phyloP scores from a whole-genome alignment of 2,888 invertebrate species.

The Chaitophorus viminalis region DNA sequence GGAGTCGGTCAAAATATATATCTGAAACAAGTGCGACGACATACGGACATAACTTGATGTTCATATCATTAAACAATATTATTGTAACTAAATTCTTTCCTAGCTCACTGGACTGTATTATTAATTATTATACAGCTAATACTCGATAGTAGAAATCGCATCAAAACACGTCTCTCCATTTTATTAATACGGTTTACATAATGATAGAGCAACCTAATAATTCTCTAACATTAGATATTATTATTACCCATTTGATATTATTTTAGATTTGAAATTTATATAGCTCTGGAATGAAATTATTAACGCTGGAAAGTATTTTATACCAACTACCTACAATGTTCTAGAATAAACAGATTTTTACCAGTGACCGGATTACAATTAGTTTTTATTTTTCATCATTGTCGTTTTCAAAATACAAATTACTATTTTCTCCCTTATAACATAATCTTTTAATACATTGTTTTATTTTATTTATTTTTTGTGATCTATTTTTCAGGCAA shows the following conservation, averaged over 20 bases:
- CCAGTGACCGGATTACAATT: slow-evolving; percentile 24
- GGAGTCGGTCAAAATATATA: too few species aligned
- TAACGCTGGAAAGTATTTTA: not conserved
- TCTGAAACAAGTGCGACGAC: too few species aligned
- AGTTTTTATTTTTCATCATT: not conserved
- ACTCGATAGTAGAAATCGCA: not conserved
- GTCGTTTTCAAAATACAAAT: not conserved
- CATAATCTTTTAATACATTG: not conserved
- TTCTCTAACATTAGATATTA: not conserved
- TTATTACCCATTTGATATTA: not conserved
- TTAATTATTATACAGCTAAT: not conserved
- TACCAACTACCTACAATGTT: not conserved
- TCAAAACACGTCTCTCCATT: not conserved
- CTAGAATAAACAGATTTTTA: slow-evolving; percentile 29
- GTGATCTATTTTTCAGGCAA: too few species aligned
- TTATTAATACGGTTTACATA: not conserved
- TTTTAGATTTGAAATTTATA: not conserved
- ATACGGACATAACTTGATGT: not conserved
- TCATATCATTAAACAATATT: not conserved
- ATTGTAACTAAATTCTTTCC: not conserved
- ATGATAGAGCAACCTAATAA: not conserved
- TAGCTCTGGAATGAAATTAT: not conserved
- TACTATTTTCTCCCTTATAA: not conserved
- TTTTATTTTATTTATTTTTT: too few species aligned
- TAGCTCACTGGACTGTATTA: not conserved